Base-by-base conservation (phyloP, 2,113 vertebrate genomes). In the Cebidichthys violaceus region DNA sequence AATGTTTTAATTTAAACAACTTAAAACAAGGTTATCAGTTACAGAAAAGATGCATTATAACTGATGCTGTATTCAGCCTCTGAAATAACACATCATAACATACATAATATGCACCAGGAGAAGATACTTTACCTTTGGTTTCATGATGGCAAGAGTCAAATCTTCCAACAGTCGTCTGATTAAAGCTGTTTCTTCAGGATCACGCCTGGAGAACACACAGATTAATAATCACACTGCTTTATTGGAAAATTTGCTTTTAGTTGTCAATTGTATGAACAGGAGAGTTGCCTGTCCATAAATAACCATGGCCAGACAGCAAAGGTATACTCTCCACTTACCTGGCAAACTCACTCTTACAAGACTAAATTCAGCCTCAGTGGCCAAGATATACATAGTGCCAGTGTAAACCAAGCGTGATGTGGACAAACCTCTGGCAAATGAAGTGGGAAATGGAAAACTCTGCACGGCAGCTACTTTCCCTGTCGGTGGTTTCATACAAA, bases 341-440 rank as follows among this genome's bases (percentile, higher is more conserved):
- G 75, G 1, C 24, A 39, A 68, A 50, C 1, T 0, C 37, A 13
- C 67, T 71, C 50, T 29, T 67, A 22, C 50, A 18, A 61, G 74
- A 85, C 75, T 82, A 50, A 80, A 82, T 37, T 73, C 43, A 64
- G 33, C 59, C 27, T 61, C 14, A 10, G 35, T 39, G 64, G 22
- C n/a, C n/a, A 24, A 70, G 57, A 73, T 89, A 89, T 86, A 91
- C 52, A 79, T 29, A 73, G 37, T 66, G 50, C 47, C 15, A 9
- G 52, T 43, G 70, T 37, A 68, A 78, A 15, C 66, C 43, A 45
- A 74, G 57, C 71, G 31, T 83, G 81, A 85, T 61, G 71, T 64
- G 60, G 61, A 81, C 39, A 82, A 84, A 86, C 61, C 75, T 14
- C 50, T 14, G 9, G 70, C 68, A 94, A 93, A 86, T 91, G 24